A percentile compares a stretch with the other conserved stretches of the same genome.
Conservation (phyloP, 2,888 invertebrate species). For the Crossocerus cetratus region DNA sequence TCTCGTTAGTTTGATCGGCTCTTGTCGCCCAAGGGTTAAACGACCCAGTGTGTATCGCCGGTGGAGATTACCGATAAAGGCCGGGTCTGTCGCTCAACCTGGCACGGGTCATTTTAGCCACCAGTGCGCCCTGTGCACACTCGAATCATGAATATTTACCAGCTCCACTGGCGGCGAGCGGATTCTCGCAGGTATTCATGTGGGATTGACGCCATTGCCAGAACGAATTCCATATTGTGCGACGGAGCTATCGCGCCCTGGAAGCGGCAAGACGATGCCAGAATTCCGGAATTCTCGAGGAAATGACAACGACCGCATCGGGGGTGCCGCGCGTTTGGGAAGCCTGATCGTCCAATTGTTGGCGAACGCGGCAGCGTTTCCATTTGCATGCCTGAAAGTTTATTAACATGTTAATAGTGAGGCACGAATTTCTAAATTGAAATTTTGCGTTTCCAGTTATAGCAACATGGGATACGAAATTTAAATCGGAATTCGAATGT, state of each 20-base stretch:
- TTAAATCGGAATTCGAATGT: too few relatives aligned
- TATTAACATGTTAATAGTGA: too few relatives aligned
- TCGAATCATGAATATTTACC: constrained; percentile 55
- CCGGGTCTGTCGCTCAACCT: constrained; percentile 37
- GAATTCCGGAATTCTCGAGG: constrained; percentile 36
- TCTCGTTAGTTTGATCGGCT: constrained; percentile 23
- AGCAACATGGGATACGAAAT: too few relatives aligned
- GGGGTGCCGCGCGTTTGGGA: constrained; percentile 17
- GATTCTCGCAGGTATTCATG: constrained; percentile 22
- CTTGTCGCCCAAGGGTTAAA: constrained; percentile 17
- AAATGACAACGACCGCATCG: constrained; percentile 34
- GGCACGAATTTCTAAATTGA: too few relatives aligned
- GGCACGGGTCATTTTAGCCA: constrained; percentile 40
- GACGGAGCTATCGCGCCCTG: constrained; percentile 1
- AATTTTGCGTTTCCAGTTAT: too few relatives aligned
- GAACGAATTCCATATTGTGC: constrained; percentile 38
- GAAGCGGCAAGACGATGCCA: constrained; percentile 5
- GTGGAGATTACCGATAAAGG: constrained; percentile 35
- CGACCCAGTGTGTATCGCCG: constrained; percentile 10
- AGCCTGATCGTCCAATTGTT: constrained; percentile 34
- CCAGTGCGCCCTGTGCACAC: constrained; percentile 22
- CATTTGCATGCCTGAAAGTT: too few relatives aligned
- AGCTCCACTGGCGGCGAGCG: constrained; percentile 1
- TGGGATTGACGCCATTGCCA: constrained; percentile 23
- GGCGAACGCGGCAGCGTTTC: too few relatives aligned